A percentile compares a stretch with the other conserved stretches of the same genome.
phyloP scores from a whole-genome alignment of 2,797 vertebrate species.

The Spinus pinus region DNA sequence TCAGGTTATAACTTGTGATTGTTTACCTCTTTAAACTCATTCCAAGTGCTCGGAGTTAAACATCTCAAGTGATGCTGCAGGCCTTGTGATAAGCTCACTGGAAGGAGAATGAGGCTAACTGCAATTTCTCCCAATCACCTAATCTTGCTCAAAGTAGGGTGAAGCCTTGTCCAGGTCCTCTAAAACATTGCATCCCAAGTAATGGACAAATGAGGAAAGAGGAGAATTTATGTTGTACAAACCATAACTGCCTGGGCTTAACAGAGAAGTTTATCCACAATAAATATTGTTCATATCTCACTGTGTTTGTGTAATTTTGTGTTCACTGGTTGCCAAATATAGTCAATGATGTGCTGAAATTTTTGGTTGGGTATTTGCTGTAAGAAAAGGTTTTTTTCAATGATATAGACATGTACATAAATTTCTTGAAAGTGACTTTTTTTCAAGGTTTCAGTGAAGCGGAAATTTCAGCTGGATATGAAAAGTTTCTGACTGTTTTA shows the following conservation, averaged over 20 bases:
- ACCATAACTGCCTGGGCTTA: not conserved
- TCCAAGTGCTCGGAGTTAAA: not conserved
- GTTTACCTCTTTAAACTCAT: not conserved
- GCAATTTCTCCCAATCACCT: not conserved
- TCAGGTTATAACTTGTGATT: not conserved
- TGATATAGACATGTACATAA: fast-evolving
- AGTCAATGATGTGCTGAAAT: not conserved
- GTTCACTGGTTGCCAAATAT: not conserved
- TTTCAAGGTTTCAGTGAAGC: not conserved
- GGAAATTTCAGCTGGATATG: not conserved
- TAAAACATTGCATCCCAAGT: not conserved
- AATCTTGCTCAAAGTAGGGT: not conserved
- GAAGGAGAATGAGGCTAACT: not conserved
- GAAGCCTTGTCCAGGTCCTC: not conserved
- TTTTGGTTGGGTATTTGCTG: not conserved
- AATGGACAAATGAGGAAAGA: not conserved
- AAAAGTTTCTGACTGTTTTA: not conserved
- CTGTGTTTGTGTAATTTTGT: not conserved
- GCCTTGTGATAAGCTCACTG: not conserved
- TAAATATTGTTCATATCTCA: not conserved
- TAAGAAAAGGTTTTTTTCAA: not conserved
- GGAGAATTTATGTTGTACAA: not conserved
- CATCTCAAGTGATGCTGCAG: not conserved
- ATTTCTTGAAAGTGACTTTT: not conserved
- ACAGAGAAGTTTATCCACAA: not conserved